Evolutionary conservation across 2,113 vertebrate species (phyloP), one percentile per base, ranked within the genome.

Genomic region (Sylvia atricapilla): DNA sequence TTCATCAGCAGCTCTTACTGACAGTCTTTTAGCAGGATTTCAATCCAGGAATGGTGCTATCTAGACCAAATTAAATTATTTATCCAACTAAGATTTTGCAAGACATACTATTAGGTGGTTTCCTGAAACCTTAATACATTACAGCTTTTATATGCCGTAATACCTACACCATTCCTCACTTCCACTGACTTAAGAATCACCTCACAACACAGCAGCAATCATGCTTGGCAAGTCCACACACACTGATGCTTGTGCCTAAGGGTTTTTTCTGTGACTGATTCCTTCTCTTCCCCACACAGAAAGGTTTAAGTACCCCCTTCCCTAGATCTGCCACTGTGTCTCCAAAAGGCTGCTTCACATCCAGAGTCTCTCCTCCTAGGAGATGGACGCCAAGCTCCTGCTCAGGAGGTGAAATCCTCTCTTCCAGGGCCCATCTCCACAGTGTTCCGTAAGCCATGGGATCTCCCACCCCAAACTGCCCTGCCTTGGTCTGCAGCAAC

Each of bases 61-160:
- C 80, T 75, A 95, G 80, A 93, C 47, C 73, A 90, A 95, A 95
- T 83, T 96, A 77, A 97, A 96, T 96, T 97, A 96, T 96, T 96
- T 94, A 96, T 95, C 84, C 33, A 95, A 70, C 78, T 88, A 91
- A 90, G 81, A 95, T 93, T 90, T 95, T 87, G 64, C 79, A 90
- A 91, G 82, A 94, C 33, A 3, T 50, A 77, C 49, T 81, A 84
- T 81, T 92, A 93, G 91, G 80, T 52, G 49, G 69, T 95, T 94
- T 92, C 56, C 90, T 91, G 88, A 96, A 94, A 87, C 70, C 60
- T 73, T 93, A 91, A 90, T 84, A 93, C 69, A 60, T 88, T 74
- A 91, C 69, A 91, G 60, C 77, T 92, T 78, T 81, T 78, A 78
- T 73, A 59, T 59, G 53, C 49, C 50, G 58, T 64, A 82, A 83